These are phyloP conservation scores for Halcyon malimbica DNA, from an alignment of 2,113 vertebrate genomes.

Conservation along the genomic window DNA sequence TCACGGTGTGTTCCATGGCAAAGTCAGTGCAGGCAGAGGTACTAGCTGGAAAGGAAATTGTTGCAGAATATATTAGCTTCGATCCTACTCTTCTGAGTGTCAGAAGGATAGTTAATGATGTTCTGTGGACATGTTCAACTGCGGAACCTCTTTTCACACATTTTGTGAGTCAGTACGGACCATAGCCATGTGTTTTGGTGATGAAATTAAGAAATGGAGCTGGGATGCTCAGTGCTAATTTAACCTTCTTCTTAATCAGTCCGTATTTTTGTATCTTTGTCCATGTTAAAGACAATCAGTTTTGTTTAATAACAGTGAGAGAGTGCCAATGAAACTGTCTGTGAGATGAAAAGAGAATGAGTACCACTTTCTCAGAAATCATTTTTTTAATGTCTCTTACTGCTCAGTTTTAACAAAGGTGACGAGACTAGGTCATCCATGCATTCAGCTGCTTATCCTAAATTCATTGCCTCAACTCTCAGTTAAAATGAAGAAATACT, in stretches of 20 bases:
- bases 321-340: background rate
- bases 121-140: background rate
- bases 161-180: background rate
- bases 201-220: background rate
- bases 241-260: background rate
- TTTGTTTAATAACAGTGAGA: background rate
- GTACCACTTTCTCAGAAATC: background rate
- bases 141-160: constrained; percentile 13
- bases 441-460: background rate
- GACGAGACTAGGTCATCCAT: background rate
- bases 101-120: constrained; percentile 16
- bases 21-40: background rate
- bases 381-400: background rate
- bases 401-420: background rate
- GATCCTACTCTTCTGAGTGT: constrained; percentile 8
- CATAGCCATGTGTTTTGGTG: background rate
- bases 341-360: background rate
- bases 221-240: background rate
- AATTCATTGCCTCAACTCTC: background rate
- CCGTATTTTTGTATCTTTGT: background rate
- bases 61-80: constrained; percentile 30
- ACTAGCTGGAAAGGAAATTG: background rate
- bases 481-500: background rate
- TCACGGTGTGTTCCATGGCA: background rate
- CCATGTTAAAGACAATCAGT: accelerated